Percentiles rank a stretch among this genome's conserved stretches.
Conservation (phyloP, 1,140 invertebrate species). For the Berghia stephanieae region DNA sequence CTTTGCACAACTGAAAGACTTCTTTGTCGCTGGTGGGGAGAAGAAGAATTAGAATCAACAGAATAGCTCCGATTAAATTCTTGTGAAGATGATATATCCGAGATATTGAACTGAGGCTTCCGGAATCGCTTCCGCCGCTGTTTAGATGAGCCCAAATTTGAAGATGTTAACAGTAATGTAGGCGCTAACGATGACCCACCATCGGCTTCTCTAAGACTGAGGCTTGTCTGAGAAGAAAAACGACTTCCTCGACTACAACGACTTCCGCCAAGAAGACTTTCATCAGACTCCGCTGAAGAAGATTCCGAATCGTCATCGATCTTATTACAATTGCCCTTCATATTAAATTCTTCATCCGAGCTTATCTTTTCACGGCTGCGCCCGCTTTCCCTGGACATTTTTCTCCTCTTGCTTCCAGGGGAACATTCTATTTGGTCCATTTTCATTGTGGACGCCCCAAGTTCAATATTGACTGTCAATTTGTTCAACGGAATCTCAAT, state of each 20-base stretch:
- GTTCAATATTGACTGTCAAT: conserved; percentile 45
- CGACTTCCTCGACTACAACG: too few relatives aligned
- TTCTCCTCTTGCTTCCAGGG: not conserved
- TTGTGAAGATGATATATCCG: too few relatives aligned
- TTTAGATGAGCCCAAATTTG: not conserved
- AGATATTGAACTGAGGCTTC: conserved; percentile 7
- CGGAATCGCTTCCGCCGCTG: not conserved
- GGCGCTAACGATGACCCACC: not conserved
- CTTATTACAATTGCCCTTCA: too few relatives aligned
- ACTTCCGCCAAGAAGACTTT: conserved; percentile 23
- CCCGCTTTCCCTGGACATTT: too few relatives aligned
- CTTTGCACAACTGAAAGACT: too few relatives aligned
- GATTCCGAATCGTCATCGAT: too few relatives aligned
- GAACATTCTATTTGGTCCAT: too few relatives aligned
- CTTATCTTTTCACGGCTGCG: too few relatives aligned
- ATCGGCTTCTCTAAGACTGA: not conserved
- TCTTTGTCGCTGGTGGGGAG: not conserved
- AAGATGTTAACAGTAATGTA: not conserved
- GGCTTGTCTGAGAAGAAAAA: too few relatives aligned
- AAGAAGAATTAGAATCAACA: not conserved
- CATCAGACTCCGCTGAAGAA: conserved; percentile 23
- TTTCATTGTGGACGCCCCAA: conserved; percentile 31
- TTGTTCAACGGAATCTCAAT: conserved; percentile 53
- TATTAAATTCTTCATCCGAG: too few relatives aligned
- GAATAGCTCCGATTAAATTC: too few relatives aligned